A percentile compares a stretch with the other conserved stretches of the same genome.
phyloP scores from a whole-genome alignment of 2,797 vertebrate species.

The Zenarchopterus dispar region DNA sequence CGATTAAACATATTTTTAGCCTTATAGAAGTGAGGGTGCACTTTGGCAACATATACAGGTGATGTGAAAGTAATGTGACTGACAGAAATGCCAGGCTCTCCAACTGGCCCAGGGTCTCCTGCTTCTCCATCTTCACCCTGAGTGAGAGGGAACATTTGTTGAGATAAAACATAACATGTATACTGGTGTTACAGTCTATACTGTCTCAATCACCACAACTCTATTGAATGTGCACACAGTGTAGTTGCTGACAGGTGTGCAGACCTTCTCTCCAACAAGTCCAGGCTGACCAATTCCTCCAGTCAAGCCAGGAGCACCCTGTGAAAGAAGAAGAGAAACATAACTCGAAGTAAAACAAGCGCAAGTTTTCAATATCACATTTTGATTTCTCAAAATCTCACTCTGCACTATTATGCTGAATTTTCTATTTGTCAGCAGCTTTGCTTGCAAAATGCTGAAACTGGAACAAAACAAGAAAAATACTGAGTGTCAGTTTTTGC shows the following conservation, averaged over 20 bases:
- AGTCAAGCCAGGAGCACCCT: slow-evolving; percentile 85
- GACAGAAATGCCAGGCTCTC: slow-evolving; percentile 83
- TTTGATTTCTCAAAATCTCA: slow-evolving; percentile 43
- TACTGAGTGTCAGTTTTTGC: slow-evolving; percentile 47
- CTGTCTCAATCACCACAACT: slow-evolving; percentile 5
- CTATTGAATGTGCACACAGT: slow-evolving; percentile 1
- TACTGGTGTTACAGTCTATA: not conserved
- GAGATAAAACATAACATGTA: slow-evolving; percentile 14
- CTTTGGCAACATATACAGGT: not conserved
- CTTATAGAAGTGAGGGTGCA: not conserved
- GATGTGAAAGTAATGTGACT: slow-evolving; percentile 66
- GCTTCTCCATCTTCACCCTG: slow-evolving; percentile 92
- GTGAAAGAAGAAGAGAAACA: slow-evolving; percentile 44
- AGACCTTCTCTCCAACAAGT: slow-evolving; percentile 91
- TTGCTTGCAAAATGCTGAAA: slow-evolving; percentile 49
- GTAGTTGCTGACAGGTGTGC: slow-evolving; percentile 37
- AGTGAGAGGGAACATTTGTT: slow-evolving; percentile 19
- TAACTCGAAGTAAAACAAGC: slow-evolving; percentile 44
- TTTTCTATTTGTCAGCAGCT: slow-evolving; percentile 55
- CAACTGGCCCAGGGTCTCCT: slow-evolving; percentile 86
- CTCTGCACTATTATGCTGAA: slow-evolving; percentile 27
- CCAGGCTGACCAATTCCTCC: slow-evolving; percentile 91
- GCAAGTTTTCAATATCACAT: slow-evolving; percentile 53
- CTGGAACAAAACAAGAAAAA: slow-evolving; percentile 48
- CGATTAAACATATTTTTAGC: not conserved